These are phyloP conservation scores for Folsomia manolachei DNA, from an alignment of 2,888 invertebrate species.

Conservation along the genomic window DNA sequence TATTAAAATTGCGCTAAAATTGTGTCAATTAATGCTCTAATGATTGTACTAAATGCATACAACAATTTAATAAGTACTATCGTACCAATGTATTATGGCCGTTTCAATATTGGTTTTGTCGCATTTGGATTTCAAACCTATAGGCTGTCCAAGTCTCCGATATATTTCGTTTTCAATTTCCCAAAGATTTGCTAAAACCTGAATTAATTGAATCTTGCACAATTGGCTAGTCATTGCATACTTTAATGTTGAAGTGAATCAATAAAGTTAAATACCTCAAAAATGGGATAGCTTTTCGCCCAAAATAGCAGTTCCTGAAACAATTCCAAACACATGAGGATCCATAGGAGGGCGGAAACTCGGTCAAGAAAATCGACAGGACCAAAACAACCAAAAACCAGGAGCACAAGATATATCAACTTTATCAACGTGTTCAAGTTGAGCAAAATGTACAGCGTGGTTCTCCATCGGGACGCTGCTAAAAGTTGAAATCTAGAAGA, in stretches of 20 bases:
- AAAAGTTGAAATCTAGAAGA: background rate
- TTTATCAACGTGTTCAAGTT: slow-evolving; percentile 13
- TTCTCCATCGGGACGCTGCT: background rate
- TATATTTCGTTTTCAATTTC: slow-evolving; percentile 20
- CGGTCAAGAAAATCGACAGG: slow-evolving; percentile 25
- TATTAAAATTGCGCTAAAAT: background rate
- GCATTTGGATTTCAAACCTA: background rate
- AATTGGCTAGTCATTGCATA: background rate
- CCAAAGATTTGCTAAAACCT: slow-evolving; percentile 17
- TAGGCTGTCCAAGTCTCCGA: slow-evolving; percentile 12
- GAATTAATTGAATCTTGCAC: background rate
- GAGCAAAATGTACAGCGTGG: slow-evolving; percentile 11
- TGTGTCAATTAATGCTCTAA: too few relatives aligned
- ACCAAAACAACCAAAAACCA: slow-evolving; percentile 14
- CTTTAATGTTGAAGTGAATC: background rate
- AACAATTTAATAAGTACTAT: too few relatives aligned
- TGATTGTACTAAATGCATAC: too few relatives aligned
- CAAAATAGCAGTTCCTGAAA: slow-evolving; percentile 20
- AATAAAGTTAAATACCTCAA: too few relatives aligned
- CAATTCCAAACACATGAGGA: slow-evolving; percentile 23
- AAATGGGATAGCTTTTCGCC: slow-evolving; percentile 15
- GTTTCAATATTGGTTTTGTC: slow-evolving; percentile 8
- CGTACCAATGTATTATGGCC: slow-evolving; percentile 20
- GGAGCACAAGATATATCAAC: slow-evolving; percentile 17
- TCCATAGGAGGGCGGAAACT: slow-evolving; percentile 20